Base-by-base conservation (phyloP, 2,797 vertebrate species). In the Pelochelys cantorii region DNA sequence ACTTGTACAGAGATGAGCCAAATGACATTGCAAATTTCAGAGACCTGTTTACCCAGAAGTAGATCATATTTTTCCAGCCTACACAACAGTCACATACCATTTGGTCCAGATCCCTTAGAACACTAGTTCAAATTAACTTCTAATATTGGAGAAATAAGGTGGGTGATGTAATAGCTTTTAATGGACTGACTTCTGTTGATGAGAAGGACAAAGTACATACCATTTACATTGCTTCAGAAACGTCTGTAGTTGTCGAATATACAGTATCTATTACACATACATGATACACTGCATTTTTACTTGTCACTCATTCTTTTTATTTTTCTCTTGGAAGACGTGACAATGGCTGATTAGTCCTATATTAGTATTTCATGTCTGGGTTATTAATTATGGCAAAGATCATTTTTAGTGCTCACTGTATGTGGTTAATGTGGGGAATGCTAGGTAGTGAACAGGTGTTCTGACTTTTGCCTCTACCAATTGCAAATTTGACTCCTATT, bases 301-400 rank as follows among this genome's bases (percentile, higher is more conserved):
- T 93, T 88, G 89, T 93, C 57, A 78, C 83, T 88, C 60, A 93
- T 96, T 92, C 87, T 90, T 95, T 95, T 91, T 95, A 95, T 96
- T 37, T 20, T 71, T 71, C n/a, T 37, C 20, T 95, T 96, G 92
- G 22, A 90, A 95, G 91, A 95, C 89, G 78, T 5, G 48, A 86
- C 90, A 86, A 84, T 94, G 96, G 94, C 88, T 97, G 96, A 97
- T 96, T 97, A 94, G 94, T 77, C 86, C 37, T 89, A 91, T 89
- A 18, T 93, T 78, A 86, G 37, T 83, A 87, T 81, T 95, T 96
- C 91, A 87, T 90, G 94, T 86, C 94, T 96, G 95, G 11, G 37
- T 42, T 74, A 95, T 94, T 96, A 96, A 95, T 96, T 96, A 93
- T 91, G 93, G 92, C 88, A 92, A 87, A 90, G 83, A 74, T 60